These are phyloP conservation scores for Neomorphus geoffroyi DNA, from an alignment of 2,797 vertebrate species.

Conservation along the genomic window DNA sequence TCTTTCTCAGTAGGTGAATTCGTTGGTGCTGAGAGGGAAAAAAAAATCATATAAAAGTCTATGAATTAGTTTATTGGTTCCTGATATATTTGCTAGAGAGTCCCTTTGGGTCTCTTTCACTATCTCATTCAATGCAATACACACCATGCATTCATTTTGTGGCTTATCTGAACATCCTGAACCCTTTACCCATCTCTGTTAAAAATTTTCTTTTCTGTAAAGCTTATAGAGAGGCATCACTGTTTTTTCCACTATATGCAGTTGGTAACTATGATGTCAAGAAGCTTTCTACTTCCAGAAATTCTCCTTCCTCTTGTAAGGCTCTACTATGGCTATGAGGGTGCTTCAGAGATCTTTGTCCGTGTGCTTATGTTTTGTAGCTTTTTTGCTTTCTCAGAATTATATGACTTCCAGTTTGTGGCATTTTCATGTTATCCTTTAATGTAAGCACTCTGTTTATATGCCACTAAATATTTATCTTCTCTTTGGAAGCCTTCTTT, in stretches of 20 bases:
- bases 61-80: background rate
- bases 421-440: background rate
- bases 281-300: background rate
- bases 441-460: background rate
- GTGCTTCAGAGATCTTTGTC: background rate
- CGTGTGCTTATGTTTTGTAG: rapidly evolving
- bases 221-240: background rate
- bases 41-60: background rate
- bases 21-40: background rate
- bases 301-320: background rate
- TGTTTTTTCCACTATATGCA: background rate
- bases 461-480: background rate
- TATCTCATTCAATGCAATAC: background rate
- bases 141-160: background rate
- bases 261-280: background rate
- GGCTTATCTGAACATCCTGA: background rate
- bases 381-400: background rate
- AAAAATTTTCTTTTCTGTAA: background rate
- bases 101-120: background rate
- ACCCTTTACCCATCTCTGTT: background rate
- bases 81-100: background rate
- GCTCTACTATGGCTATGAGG: background rate
- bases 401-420: background rate
- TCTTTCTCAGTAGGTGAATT: background rate
- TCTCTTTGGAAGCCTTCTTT: background rate